Evolutionary conservation across 2,797 vertebrate species (phyloP).

Genomic region (Menidia menidia): DNA sequence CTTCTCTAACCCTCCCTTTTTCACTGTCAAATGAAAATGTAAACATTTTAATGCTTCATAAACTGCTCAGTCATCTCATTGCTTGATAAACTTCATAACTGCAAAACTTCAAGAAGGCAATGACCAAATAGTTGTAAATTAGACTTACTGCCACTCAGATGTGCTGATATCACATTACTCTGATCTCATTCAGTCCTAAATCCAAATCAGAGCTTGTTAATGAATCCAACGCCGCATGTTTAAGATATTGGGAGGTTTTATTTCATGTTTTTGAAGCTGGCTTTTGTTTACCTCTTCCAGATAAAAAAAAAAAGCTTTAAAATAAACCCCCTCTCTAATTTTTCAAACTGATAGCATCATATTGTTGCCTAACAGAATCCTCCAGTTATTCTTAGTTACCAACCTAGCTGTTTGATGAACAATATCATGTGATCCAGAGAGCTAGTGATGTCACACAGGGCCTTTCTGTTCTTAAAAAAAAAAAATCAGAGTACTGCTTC

Average conservation of each 20-base stretch:
- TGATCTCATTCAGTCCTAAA: too few species aligned
- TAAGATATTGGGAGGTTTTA: background rate
- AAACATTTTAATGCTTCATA: background rate
- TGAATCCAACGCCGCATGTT: background rate
- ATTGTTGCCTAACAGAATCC: conserved; percentile 15
- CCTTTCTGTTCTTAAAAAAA: conserved; percentile 56
- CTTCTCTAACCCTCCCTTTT: background rate
- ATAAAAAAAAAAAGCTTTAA: conserved; percentile 26
- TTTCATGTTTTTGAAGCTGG: conserved; percentile 9
- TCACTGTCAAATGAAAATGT: background rate
- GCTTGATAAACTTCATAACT: too few species aligned
- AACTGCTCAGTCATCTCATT: background rate
- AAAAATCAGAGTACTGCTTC: conserved; percentile 64
- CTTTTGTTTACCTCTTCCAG: conserved; percentile 21
- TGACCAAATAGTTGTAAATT: too few species aligned
- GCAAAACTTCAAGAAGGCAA: too few species aligned
- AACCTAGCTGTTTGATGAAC: conserved; percentile 32
- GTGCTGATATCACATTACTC: background rate
- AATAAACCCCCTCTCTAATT: conserved; percentile 29
- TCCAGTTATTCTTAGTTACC: conserved; percentile 34
- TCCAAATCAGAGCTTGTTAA: too few species aligned
- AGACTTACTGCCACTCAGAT: background rate
- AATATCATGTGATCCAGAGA: conserved; percentile 37
- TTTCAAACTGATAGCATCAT: conserved; percentile 30
- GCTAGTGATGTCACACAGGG: conserved; percentile 48